A percentile compares a stretch with the other conserved stretches of the same genome.
Evolutionary conservation across 2,113 vertebrate genomes (phyloP).

Genomic region (Syngnathus scovelli): DNA sequence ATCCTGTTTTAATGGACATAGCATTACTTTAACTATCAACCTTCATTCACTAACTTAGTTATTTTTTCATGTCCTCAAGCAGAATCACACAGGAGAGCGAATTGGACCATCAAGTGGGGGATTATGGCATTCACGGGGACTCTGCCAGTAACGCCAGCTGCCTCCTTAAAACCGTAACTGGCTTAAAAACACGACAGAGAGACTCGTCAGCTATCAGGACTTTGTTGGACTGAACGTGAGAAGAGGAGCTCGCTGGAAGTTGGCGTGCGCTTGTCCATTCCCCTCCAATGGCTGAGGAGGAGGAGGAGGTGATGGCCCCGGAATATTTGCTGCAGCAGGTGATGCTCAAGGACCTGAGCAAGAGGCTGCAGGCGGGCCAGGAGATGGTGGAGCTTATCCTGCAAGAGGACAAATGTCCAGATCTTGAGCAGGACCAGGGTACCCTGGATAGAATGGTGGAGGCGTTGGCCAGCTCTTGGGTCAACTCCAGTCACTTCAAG

Average conservation of each 20-base stretch:
- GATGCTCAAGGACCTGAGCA: constrained; percentile 89
- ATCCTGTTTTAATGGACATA: neutral
- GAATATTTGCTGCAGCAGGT: constrained; percentile 85
- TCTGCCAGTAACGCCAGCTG: constrained; percentile 9
- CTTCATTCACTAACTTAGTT: neutral
- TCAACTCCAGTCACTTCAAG: constrained; percentile 97
- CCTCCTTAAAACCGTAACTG: neutral
- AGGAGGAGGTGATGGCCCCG: constrained; percentile 74
- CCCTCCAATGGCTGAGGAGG: constrained; percentile 48
- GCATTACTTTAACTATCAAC: neutral
- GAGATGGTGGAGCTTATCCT: constrained; percentile 85
- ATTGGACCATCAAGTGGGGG: neutral
- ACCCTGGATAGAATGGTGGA: constrained; percentile 91
- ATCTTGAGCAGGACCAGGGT: constrained; percentile 89
- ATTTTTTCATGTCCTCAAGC: neutral
- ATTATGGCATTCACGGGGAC: constrained; percentile 3
- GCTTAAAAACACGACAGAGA: neutral
- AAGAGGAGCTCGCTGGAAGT: constrained; percentile 1
- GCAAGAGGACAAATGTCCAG: constrained; percentile 79
- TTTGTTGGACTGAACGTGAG: neutral
- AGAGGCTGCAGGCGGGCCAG: constrained; percentile 86
- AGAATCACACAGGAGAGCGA: constrained; percentile 22
- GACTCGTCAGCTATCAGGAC: constrained; percentile 1
- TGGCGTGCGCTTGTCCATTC: neutral
- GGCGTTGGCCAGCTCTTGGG: constrained; percentile 87